phyloP scores from a whole-genome alignment of 2,797 vertebrate genomes.

The Euthynnus affinis region DNA sequence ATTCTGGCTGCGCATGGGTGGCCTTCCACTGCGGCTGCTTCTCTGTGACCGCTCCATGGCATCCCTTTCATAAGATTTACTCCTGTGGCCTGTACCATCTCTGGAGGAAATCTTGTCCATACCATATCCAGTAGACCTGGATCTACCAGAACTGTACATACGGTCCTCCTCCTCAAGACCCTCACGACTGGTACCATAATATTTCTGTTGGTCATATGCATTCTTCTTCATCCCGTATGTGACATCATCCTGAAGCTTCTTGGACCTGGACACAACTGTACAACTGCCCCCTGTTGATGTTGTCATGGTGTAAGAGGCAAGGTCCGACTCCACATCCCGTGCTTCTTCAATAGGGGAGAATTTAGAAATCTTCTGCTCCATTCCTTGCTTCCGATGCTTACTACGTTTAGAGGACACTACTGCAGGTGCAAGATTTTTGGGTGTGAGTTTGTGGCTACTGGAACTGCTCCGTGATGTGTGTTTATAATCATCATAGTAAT shows the following conservation, averaged over 20 bases:
- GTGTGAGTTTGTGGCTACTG: constrained; percentile 91
- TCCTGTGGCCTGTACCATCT: constrained; percentile 89
- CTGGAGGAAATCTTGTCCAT: constrained; percentile 93
- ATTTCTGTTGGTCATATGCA: constrained; percentile 96
- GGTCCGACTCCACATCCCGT: constrained; percentile 96
- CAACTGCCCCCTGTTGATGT: constrained; percentile 90
- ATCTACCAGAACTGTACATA: constrained; percentile 90
- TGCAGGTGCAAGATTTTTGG: constrained; percentile 95
- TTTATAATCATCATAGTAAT: constrained; percentile 94
- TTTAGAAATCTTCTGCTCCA: constrained; percentile 99
- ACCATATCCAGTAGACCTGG: constrained; percentile 92
- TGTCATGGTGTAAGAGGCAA: constrained; percentile 93
- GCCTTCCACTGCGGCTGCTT: constrained; percentile 88
- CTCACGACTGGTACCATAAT: constrained; percentile 92
- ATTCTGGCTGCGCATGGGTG: constrained; percentile 93
- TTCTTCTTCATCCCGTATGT: constrained; percentile 95
- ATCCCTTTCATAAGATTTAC: constrained; percentile 96
- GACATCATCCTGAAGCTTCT: constrained; percentile 93
- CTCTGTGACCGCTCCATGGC: constrained; percentile 92
- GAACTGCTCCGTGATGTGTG: constrained; percentile 88
- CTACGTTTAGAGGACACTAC: constrained; percentile 96
- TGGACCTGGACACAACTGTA: constrained; percentile 92
- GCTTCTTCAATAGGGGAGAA: constrained; percentile 99
- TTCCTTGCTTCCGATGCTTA: constrained; percentile 98
- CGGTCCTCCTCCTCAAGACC: constrained; percentile 93